phyloP scores from a whole-genome alignment of 2,797 vertebrate genomes.

The Coluber constrictor region DNA sequence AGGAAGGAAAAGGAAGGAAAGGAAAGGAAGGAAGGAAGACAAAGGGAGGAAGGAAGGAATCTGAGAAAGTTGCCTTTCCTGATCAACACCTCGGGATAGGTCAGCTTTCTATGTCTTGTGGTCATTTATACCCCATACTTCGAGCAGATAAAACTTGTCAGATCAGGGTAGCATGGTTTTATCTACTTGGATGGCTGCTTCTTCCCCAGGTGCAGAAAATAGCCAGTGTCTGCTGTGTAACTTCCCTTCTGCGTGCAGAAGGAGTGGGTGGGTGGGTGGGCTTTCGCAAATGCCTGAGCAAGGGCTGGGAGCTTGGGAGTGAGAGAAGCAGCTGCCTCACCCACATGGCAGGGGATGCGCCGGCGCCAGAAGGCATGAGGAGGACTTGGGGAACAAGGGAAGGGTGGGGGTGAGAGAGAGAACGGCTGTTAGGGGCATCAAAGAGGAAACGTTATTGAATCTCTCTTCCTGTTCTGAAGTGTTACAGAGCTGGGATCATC shows the following conservation, averaged over 20 bases:
- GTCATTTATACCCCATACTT: not conserved
- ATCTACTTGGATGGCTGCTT: not conserved
- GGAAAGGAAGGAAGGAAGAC: too few relatives aligned
- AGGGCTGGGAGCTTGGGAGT: not conserved
- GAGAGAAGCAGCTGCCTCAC: conserved; percentile 17
- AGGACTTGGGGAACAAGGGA: not conserved
- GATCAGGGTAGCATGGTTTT: not conserved
- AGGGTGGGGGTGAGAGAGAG: not conserved
- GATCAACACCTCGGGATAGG: not conserved
- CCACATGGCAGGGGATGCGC: not conserved
- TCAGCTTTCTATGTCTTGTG: not conserved
- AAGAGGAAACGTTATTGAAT: not conserved
- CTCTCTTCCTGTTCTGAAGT: not conserved
- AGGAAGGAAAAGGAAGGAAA: too few relatives aligned
- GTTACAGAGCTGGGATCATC: not conserved
- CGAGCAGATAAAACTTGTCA: not conserved
- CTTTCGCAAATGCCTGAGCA: not conserved
- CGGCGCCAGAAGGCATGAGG: not conserved
- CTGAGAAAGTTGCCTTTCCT: not conserved
- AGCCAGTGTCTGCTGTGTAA: not conserved
- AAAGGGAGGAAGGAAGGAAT: not conserved
- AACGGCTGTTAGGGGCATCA: not conserved
- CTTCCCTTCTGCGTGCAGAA: not conserved
- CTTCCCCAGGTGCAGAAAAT: not conserved
- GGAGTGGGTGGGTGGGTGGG: not conserved